Evolutionary conservation across 2,888 invertebrate genomes (phyloP).

Genomic region (Cremastobaeus sp.): DNA sequence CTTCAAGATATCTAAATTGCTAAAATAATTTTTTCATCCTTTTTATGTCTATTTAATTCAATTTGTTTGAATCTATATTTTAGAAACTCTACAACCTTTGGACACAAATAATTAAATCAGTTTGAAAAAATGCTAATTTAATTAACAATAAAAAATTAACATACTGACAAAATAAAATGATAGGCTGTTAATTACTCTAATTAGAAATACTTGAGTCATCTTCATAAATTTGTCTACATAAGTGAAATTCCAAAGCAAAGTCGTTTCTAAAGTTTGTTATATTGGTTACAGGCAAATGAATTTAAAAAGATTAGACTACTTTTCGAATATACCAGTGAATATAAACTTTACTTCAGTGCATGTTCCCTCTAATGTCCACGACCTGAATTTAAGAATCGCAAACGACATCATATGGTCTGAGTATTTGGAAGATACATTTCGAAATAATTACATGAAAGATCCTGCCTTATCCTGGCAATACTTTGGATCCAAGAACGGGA

Average conservation of each 20-base stretch:
- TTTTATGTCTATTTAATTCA: too few species aligned
- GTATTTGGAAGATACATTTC: slow-evolving; percentile 89
- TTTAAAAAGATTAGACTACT: slow-evolving; percentile 87
- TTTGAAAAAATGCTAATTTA: too few species aligned
- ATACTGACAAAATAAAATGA: neutral
- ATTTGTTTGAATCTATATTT: too few species aligned
- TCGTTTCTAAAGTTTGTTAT: neutral
- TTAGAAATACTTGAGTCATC: too few species aligned
- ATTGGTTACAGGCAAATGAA: slow-evolving; percentile 76
- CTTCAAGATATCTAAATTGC: too few species aligned
- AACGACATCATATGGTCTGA: slow-evolving; percentile 95
- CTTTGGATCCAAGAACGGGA: slow-evolving; percentile 96
- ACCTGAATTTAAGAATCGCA: slow-evolving; percentile 82
- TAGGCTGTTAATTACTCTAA: too few species aligned
- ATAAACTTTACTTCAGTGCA: slow-evolving; percentile 91
- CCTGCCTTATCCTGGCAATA: slow-evolving; percentile 98
- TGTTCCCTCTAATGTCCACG: slow-evolving; percentile 95
- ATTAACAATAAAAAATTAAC: neutral
- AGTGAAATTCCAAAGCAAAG: too few species aligned
- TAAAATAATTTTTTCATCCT: too few species aligned
- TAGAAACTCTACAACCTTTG: too few species aligned
- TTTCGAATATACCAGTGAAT: slow-evolving; percentile 90
- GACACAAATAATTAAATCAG: too few species aligned
- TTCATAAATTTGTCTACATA: too few species aligned
- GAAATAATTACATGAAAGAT: slow-evolving; percentile 87